Base-by-base conservation (phyloP, 2,888 invertebrate genomes). In the Parnassius mnemosyne region DNA sequence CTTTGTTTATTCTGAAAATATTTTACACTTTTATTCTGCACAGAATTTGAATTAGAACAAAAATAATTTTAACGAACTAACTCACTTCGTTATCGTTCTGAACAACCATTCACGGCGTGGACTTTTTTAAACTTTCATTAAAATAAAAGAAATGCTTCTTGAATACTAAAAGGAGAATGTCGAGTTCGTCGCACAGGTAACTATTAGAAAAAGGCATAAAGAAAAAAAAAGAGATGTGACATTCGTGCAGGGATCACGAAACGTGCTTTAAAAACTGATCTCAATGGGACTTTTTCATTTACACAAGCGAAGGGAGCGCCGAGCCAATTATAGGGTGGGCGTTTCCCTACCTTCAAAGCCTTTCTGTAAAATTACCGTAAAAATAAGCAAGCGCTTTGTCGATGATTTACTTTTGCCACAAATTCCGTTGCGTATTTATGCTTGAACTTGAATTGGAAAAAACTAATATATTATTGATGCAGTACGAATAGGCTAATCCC, bases 81-180 rank as follows among this genome's bases (percentile, higher is more conserved):
- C 56, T 58, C 10, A 41, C 52, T 61, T 61, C 56, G 52, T 61
- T 61, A 53, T 57, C 43, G 34, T 34, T 34, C 34, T 47, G 61
- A 49, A 53, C 13, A 52, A 57, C n/a, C 44, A 52, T 52, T 34
- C 25, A 20, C 50, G 43, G 34, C 43, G 34, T 54, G 50, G 47
- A 3, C n/a, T 42, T 41, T 53, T 42, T 43, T 53, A 62, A 43
- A 57, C 62, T 66, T 57, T 46, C 62, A 60, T 65, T 49, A 64
- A 65, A 64, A 66, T 68, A 61, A 67, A 67, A 67, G 61, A 68
- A 71, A 69, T 71, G 65, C 69, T 63, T 64, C 66, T 71, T 68
- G 68, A 69, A 69, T 71, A 69, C 69, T 73, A 75, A 74, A 71
- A 71, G 66, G 71, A 69, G 69, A 66, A 64, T 66, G 66, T 61